Evolutionary conservation across 2,113 vertebrate genomes (phyloP).

Genomic region (Ammospiza caudacuta): DNA sequence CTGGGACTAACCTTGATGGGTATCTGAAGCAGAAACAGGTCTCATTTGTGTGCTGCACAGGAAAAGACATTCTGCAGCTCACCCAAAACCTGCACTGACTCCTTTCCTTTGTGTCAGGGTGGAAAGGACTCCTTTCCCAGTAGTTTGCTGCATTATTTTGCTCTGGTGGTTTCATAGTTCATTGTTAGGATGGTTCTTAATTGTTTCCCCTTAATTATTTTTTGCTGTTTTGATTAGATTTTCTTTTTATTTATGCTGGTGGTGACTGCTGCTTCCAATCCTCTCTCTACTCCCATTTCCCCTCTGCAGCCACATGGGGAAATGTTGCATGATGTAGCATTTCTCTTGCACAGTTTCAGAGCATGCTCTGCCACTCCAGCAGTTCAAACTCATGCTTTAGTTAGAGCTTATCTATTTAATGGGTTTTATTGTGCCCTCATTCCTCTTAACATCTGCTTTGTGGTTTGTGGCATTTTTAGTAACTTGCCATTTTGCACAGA

Average conservation of each 20-base stretch:
- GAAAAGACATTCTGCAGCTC: neutral
- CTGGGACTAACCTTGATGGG: neutral
- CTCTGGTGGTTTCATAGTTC: neutral
- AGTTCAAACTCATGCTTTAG: neutral
- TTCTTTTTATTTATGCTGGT: neutral
- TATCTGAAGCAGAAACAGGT: neutral
- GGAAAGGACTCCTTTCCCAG: neutral
- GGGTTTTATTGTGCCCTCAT: neutral
- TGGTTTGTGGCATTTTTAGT: neutral
- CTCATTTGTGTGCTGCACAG: neutral
- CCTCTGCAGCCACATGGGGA: neutral
- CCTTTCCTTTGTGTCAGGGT: neutral
- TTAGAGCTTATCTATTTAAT: neutral
- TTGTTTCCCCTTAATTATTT: neutral
- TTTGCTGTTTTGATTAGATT: neutral
- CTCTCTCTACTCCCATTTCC: neutral
- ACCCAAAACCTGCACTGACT: neutral
- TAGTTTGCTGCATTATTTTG: neutral
- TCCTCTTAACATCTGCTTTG: neutral
- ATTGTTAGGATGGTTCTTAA: neutral
- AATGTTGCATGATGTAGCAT: conserved; percentile 23
- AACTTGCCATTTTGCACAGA: neutral
- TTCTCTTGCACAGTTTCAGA: conserved; percentile 4
- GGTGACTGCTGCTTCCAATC: neutral
- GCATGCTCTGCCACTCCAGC: neutral